phyloP scores from a whole-genome alignment of 2,113 vertebrate species.

The Rhynchopsitta pachyrhyncha region DNA sequence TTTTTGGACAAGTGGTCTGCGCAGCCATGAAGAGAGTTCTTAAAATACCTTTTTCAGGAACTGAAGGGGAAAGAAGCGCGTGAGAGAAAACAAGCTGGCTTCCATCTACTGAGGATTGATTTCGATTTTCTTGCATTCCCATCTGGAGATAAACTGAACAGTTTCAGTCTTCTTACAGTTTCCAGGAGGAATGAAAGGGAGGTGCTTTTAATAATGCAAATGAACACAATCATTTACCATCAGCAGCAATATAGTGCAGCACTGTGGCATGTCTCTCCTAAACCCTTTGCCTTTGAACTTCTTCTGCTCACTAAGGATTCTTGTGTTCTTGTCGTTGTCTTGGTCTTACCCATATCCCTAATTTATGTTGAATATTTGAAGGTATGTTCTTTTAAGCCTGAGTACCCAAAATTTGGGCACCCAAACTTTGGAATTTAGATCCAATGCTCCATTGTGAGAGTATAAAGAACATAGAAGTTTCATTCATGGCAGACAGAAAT shows the following conservation, averaged over 20 bases:
- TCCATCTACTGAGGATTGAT: neutral
- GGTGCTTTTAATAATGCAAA: neutral
- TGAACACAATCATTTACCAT: rapidly evolving
- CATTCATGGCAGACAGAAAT: rapidly evolving
- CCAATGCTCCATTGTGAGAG: neutral
- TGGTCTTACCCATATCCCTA: neutral
- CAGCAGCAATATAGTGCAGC: neutral
- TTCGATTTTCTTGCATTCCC: neutral
- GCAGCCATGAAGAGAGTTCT: neutral
- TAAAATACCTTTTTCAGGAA: neutral
- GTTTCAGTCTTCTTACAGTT: neutral
- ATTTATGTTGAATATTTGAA: neutral
- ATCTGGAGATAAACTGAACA: neutral
- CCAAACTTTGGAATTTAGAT: neutral
- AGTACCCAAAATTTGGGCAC: neutral
- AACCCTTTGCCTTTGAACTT: neutral
- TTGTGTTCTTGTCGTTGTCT: neutral
- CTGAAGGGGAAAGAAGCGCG: rapidly evolving
- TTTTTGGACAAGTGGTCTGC: neutral
- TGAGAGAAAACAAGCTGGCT: neutral
- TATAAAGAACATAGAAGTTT: neutral
- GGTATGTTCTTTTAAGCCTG: neutral
- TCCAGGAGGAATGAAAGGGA: neutral
- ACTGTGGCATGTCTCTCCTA: neutral
- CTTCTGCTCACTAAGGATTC: neutral